These are phyloP conservation scores for Sporophila hypoxantha DNA, from an alignment of 2,113 vertebrate genomes.

Conservation along the genomic window DNA sequence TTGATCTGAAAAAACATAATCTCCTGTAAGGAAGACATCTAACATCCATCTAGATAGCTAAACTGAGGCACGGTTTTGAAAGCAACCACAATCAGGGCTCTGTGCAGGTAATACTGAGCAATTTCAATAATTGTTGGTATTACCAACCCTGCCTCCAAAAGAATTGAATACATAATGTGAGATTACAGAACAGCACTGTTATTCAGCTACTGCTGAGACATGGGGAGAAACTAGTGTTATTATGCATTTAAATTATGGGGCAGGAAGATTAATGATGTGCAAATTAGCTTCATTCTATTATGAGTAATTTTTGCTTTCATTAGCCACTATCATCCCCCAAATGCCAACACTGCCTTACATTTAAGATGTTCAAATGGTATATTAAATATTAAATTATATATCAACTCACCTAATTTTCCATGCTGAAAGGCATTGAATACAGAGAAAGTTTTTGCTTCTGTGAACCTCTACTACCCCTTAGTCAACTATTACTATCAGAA, in stretches of 20 bases:
- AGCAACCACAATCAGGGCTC: neutral
- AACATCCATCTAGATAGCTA: neutral
- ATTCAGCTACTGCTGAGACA: slow-evolving; percentile 10
- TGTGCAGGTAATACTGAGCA: neutral
- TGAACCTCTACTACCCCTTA: neutral
- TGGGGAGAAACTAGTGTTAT: neutral
- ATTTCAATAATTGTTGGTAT: neutral
- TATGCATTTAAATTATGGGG: slow-evolving; percentile 2
- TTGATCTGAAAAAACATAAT: neutral
- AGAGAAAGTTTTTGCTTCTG: neutral
- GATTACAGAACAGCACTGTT: neutral
- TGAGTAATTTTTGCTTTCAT: slow-evolving; percentile 33
- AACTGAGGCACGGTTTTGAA: neutral
- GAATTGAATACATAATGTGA: neutral
- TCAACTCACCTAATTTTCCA: neutral
- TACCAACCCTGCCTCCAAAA: neutral
- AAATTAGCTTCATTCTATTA: slow-evolving; percentile 29
- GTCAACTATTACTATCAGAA: neutral
- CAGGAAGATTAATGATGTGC: slow-evolving; percentile 34
- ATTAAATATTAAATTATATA: slow-evolving; percentile 33
- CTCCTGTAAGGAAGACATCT: neutral
- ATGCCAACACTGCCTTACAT: neutral
- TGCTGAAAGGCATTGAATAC: neutral
- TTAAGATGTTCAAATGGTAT: neutral
- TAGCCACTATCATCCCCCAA: neutral